phyloP scores from a whole-genome alignment of 2,888 invertebrate genomes.

The Resseliella maxima region DNA sequence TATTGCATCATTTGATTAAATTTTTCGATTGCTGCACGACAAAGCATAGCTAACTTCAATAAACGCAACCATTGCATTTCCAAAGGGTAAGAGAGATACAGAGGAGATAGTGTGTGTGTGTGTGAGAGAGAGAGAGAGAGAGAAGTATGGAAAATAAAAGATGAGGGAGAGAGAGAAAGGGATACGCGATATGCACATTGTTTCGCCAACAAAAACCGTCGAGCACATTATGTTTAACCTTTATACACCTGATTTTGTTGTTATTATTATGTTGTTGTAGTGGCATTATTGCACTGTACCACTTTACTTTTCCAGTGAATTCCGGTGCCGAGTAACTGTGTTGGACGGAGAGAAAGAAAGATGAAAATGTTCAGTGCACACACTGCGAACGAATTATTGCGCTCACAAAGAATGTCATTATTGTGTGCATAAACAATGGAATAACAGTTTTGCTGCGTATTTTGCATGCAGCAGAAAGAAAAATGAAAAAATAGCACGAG shows the following conservation, averaged over 20 bases:
- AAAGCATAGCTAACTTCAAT: not conserved
- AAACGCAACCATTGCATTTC: no score
- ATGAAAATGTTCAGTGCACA: not conserved
- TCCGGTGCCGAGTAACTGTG: not conserved
- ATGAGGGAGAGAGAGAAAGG: no score
- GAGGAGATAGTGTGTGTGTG: no score
- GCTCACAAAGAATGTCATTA: slow-evolving; percentile 38
- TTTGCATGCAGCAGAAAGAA: not conserved
- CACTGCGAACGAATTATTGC: not conserved
- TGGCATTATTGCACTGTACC: slow-evolving; percentile 35
- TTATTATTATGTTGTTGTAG: slow-evolving; percentile 27
- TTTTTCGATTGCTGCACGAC: slow-evolving; percentile 1
- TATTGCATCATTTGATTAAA: slow-evolving; percentile 42
- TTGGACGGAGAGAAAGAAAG: not conserved
- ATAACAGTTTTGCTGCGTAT: not conserved
- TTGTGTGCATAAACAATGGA: slow-evolving; percentile 36
- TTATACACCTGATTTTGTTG: slow-evolving; percentile 41
- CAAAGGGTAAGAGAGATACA: no score
- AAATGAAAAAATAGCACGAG: not conserved
- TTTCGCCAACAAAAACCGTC: slow-evolving; percentile 15
- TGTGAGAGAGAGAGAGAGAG: no score
- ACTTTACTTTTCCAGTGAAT: slow-evolving; percentile 18
- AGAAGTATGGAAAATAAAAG: no score
- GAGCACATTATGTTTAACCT: slow-evolving; percentile 25
- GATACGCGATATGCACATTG: not conserved